These are phyloP conservation scores for Dicrostonyx torquatus DNA, from an alignment of 2,797 vertebrate species.

Conservation along the genomic window DNA sequence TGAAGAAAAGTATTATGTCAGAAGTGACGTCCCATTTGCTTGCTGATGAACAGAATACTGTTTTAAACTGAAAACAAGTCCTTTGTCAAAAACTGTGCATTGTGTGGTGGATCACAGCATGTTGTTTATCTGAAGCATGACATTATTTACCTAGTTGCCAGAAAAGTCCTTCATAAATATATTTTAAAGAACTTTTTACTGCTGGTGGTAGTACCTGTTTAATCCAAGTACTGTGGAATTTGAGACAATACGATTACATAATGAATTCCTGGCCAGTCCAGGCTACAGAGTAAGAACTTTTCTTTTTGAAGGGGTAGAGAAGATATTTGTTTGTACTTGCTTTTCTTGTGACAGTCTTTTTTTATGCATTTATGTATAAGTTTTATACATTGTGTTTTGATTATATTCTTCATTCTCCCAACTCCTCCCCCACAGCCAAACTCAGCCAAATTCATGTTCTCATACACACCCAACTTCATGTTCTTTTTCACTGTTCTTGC, in stretches of 20 bases:
- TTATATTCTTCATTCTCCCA: background rate
- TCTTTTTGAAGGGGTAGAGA: background rate
- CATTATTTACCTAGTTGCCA: background rate
- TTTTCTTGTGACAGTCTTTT: background rate
- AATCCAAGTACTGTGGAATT: background rate
- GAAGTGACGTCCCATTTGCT: background rate
- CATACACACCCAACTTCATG: background rate
- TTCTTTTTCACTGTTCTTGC: background rate
- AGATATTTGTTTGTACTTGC: background rate
- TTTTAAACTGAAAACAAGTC: background rate
- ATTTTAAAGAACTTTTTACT: background rate
- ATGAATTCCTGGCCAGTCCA: background rate
- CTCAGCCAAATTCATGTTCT: background rate
- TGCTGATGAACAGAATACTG: background rate
- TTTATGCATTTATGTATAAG: background rate
- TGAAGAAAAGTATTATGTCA: background rate
- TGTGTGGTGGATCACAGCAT: background rate
- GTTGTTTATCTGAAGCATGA: background rate
- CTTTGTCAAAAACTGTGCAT: background rate
- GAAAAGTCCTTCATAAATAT: constrained; percentile 5
- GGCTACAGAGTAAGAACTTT: background rate
- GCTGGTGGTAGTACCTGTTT: background rate
- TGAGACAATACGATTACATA: background rate
- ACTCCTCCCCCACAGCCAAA: background rate
- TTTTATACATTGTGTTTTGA: background rate